Evolutionary conservation across 2,888 invertebrate genomes (phyloP).

Genomic region (Eustalomyia histrio): DNA sequence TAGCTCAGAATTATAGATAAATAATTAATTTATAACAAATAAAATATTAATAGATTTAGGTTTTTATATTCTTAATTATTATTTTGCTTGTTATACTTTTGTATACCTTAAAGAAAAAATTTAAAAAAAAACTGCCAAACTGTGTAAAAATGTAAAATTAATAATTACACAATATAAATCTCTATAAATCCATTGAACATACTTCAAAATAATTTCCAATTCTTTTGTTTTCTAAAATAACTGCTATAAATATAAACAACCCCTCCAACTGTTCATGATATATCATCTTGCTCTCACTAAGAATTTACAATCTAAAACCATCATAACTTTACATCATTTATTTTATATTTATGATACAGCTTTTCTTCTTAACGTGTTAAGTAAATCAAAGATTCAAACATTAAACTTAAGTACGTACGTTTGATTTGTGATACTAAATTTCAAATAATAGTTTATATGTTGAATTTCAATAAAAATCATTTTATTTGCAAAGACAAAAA

Average conservation of each 20-base stretch:
- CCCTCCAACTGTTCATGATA: background rate
- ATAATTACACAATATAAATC: too few relatives aligned
- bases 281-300: background rate
- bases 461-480: conserved; percentile 55
- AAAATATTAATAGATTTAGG: too few relatives aligned
- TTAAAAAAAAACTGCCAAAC: too few relatives aligned
- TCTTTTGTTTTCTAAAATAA: background rate
- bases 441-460: conserved; percentile 53
- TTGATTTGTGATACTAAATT: conserved; percentile 59
- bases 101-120: too few relatives aligned
- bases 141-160: too few relatives aligned
- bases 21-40: too few relatives aligned
- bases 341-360: background rate
- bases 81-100: too few relatives aligned
- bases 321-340: background rate
- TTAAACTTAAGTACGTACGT: background rate
- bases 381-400: background rate
- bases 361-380: background rate
- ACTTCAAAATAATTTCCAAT: background rate
- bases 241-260: background rate
- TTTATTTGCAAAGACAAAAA: conserved; percentile 41
- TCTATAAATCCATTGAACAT: too few relatives aligned
- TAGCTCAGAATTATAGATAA: too few relatives aligned
- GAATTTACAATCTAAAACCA: background rate
- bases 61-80: too few relatives aligned